phyloP scores from a whole-genome alignment of 2,888 invertebrate species.

The Pterobdella sp. region DNA sequence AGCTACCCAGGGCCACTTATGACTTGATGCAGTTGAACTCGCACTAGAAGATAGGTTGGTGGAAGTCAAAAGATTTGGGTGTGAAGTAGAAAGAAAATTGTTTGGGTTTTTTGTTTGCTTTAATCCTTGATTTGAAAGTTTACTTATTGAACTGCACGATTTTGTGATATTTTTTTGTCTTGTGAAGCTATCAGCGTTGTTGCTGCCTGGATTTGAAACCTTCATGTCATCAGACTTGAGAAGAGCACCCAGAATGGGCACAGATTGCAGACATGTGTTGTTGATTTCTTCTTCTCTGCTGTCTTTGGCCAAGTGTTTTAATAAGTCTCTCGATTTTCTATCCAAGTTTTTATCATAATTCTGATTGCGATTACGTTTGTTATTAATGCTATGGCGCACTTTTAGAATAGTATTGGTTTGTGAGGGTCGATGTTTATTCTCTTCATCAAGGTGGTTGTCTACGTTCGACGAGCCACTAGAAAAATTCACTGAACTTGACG shows the following conservation, averaged over 20 bases:
- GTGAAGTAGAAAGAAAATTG: neutral
- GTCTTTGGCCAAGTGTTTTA: neutral
- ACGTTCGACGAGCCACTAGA: neutral
- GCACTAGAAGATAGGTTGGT: constrained; percentile 9
- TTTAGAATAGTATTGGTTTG: neutral
- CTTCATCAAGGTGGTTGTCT: neutral
- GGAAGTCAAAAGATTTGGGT: constrained; percentile 3
- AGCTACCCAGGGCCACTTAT: constrained; percentile 30
- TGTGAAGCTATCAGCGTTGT: neutral
- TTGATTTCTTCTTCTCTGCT: constrained; percentile 15
- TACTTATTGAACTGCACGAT: neutral
- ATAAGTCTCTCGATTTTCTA: neutral
- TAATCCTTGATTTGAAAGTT: neutral
- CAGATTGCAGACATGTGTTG: neutral
- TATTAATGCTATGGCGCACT: neutral
- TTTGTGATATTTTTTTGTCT: neutral
- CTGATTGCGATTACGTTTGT: neutral
- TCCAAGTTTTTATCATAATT: neutral
- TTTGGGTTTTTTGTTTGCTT: neutral
- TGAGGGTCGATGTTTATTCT: neutral
- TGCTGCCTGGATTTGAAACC: neutral
- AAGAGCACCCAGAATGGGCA: constrained; percentile 28
- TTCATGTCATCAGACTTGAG: constrained; percentile 26
- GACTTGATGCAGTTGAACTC: neutral
- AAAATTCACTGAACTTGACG: neutral